Conservation (phyloP, 2,113 vertebrate species). For the Spea multiplicata region DNA sequence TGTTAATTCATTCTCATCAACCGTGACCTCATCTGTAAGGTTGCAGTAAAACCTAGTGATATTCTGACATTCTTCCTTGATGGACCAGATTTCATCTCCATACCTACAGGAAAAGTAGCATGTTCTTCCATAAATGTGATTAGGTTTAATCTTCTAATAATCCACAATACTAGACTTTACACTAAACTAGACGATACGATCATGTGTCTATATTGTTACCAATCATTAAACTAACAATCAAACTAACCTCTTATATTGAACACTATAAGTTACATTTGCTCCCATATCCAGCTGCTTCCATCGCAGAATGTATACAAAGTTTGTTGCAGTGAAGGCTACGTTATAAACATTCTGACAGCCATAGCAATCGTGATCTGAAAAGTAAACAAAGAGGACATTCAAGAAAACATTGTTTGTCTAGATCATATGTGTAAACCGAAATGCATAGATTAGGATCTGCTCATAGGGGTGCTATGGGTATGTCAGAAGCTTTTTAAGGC, state of each 20-base stretch:
- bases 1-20: conserved; percentile 44
- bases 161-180: no score
- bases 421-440: not conserved
- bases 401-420: not conserved
- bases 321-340: conserved; percentile 31
- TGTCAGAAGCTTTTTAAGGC: no score
- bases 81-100: conserved; percentile 61
- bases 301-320: conserved; percentile 29
- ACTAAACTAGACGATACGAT: no score
- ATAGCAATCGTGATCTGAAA: conserved; percentile 8
- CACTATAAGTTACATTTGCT: conserved; percentile 16
- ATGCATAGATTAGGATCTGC: no score
- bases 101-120: conserved; percentile 57
- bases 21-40: conserved; percentile 59
- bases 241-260: conserved; percentile 37
- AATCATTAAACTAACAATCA: not conserved
- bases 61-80: conserved; percentile 61
- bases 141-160: not conserved
- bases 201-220: no score
- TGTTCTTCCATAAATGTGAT: not conserved
- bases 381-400: not conserved
- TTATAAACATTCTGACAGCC: conserved; percentile 8
- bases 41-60: conserved; percentile 63
- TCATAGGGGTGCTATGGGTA: no score
- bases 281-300: conserved; percentile 7